Conservation (phyloP, 2,797 vertebrate species). For the Gila robusta region DNA sequence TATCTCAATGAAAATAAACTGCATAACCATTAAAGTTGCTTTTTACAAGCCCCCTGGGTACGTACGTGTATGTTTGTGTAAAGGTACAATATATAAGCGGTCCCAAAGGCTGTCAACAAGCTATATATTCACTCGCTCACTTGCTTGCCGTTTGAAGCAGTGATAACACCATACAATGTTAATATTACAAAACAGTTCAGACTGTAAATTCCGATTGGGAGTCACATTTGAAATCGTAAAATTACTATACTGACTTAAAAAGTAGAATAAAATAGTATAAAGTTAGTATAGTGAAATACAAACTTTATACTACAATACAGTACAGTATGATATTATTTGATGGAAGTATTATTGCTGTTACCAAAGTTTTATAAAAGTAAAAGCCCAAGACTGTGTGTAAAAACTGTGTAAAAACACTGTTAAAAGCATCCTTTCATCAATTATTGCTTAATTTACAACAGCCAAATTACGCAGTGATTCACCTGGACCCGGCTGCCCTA, state of each 20-base stretch:
- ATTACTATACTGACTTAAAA: not conserved
- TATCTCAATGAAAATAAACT: slow-evolving; percentile 22
- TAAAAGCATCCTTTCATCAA: not conserved
- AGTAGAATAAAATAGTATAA: not conserved
- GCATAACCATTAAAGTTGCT: slow-evolving; percentile 5
- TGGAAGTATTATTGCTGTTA: not conserved
- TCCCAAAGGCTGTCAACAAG: slow-evolving; percentile 15
- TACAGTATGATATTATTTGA: not conserved
- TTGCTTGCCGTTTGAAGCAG: not conserved
- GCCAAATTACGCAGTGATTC: slow-evolving; percentile 66
- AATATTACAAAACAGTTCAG: not conserved
- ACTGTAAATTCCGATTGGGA: not conserved
- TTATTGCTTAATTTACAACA: slow-evolving; percentile 53
- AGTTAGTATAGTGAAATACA: not conserved
- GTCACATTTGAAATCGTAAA: not conserved
- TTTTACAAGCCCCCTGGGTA: slow-evolving; percentile 18
- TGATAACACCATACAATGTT: not conserved
- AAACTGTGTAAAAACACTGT: not conserved
- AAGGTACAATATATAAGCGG: not conserved
- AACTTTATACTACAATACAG: not conserved
- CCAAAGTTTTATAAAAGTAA: slow-evolving; percentile 7
- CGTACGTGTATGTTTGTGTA: not conserved
- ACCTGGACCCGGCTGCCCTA: slow-evolving; percentile 59
- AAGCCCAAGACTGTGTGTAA: not conserved
- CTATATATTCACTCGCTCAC: not conserved